Conservation (phyloP, 2,113 vertebrate species). For the Sinocyclocheilus anophthalmus region DNA sequence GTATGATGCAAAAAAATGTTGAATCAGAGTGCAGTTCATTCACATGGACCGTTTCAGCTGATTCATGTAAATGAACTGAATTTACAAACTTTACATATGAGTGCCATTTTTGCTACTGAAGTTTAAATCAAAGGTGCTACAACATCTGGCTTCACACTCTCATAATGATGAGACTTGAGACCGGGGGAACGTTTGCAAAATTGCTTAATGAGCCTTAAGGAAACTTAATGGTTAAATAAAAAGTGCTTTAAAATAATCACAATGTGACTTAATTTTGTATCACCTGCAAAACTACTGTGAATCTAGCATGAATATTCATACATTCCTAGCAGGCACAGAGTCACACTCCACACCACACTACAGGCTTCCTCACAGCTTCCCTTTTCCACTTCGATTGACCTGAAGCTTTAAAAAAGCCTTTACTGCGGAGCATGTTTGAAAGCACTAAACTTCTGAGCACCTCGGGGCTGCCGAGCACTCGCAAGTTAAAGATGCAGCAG, state of each 20-base stretch:
- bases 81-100: background rate
- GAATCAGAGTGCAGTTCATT: background rate
- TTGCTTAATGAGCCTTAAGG: background rate
- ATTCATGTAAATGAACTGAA: background rate
- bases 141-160: background rate
- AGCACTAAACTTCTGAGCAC: slow-evolving; percentile 1
- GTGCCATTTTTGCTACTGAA: background rate
- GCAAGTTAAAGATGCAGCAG: slow-evolving; percentile 18
- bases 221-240: background rate
- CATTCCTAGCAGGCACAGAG: background rate
- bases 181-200: background rate
- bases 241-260: background rate
- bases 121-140: background rate
- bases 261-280: background rate
- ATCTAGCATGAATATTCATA: background rate
- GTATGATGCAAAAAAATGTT: background rate
- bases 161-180: background rate
- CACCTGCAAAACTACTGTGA: background rate
- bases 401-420: slow-evolving; percentile 9
- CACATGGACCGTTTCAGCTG: background rate
- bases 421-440: background rate
- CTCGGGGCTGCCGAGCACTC: slow-evolving; percentile 1
- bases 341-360: background rate
- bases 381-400: slow-evolving; percentile 9
- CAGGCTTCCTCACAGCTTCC: background rate